Percentiles rank a stretch among this genome's conserved stretches.
These are phyloP conservation scores for Psittacus erithacus DNA, from an alignment of 2,113 vertebrate genomes.

Conservation along the genomic window DNA sequence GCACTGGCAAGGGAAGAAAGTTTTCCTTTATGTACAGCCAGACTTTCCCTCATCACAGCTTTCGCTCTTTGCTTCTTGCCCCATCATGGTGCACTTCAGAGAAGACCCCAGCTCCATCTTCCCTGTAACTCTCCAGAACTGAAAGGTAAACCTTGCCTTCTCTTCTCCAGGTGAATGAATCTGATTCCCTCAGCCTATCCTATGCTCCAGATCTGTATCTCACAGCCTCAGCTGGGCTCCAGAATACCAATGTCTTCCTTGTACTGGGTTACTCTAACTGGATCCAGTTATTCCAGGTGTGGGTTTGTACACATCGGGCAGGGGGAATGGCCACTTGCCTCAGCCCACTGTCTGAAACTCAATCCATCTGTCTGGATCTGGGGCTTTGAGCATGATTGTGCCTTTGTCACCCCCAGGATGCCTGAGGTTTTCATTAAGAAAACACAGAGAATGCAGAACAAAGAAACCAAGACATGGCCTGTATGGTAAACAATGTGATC, in stretches of 20 bases:
- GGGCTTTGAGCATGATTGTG: not conserved
- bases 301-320: not conserved
- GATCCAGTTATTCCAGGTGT: not conserved
- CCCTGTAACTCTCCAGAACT: not conserved
- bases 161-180: not conserved
- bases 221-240: not conserved
- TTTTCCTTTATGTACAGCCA: not conserved
- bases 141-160: not conserved
- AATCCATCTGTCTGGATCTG: fast-evolving
- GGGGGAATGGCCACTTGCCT: not conserved
- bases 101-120: not conserved
- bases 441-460: not conserved
- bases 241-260: no score
- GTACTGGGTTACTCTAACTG: not conserved
- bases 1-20: not conserved
- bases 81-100: not conserved
- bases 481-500: fast-evolving
- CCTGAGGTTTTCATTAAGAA: not conserved
- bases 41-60: not conserved
- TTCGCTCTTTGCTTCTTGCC: not conserved
- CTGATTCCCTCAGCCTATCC: not conserved
- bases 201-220: not conserved
- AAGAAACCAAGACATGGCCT: not conserved
- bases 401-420: no score
- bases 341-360: not conserved